Evolutionary conservation across 2,888 invertebrate species (phyloP).

Genomic region (Dioctria linearis): DNA sequence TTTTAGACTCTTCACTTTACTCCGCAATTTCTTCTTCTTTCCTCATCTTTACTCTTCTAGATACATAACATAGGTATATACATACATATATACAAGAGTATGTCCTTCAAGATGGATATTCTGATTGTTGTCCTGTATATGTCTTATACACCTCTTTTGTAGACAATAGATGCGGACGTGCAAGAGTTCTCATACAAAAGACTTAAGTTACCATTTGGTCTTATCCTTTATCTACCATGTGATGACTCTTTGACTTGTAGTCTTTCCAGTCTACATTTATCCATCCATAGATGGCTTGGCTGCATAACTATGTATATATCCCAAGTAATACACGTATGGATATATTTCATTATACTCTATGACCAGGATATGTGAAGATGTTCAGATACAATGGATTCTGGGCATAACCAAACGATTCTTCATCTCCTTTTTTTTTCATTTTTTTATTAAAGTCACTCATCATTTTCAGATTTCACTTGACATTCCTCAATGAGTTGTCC

Average conservation of each 20-base stretch:
- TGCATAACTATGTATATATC: too few relatives aligned
- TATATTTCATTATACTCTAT: conserved; percentile 11
- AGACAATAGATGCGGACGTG: conserved; percentile 53
- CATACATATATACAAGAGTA: not conserved
- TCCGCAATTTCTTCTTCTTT: not conserved
- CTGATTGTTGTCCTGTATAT: conserved; percentile 58
- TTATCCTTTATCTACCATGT: conserved; percentile 53
- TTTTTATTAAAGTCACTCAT: conserved; percentile 37
- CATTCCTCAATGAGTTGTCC: conserved; percentile 22
- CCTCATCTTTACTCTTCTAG: not conserved
- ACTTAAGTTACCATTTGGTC: conserved; percentile 54
- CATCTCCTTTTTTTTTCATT: conserved; percentile 9
- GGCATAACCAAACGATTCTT: conserved; percentile 39
- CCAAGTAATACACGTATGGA: not conserved
- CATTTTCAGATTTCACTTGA: conserved; percentile 44
- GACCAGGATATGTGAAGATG: conserved; percentile 33
- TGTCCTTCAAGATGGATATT: conserved; percentile 58
- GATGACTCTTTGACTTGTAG: conserved; percentile 53
- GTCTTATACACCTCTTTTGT: conserved; percentile 52
- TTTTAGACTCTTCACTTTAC: conserved; percentile 11
- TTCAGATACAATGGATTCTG: conserved; percentile 34
- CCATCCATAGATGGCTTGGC: not conserved
- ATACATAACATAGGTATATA: too few relatives aligned
- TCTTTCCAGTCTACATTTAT: conserved; percentile 17
- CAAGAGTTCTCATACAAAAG: conserved; percentile 54